Conservation (phyloP, 2,888 invertebrate species). For the Sinopyrophorus schimmeli region DNA sequence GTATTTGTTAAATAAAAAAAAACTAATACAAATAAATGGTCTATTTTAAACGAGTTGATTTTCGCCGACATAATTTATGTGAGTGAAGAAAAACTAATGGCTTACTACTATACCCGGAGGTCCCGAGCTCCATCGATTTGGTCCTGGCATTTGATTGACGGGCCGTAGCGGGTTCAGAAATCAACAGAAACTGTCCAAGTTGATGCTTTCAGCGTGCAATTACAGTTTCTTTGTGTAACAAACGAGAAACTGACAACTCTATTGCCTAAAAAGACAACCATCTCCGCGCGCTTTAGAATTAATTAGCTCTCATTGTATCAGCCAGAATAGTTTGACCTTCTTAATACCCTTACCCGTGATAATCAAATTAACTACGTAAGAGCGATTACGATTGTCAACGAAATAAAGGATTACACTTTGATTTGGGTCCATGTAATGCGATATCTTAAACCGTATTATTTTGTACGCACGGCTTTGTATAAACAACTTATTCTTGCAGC, state of each 20-base stretch:
- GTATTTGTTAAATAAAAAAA: too few species aligned
- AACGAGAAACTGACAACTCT: constrained; percentile 4
- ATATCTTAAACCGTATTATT: background rate
- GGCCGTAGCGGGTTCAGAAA: constrained; percentile 15
- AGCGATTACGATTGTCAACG: background rate
- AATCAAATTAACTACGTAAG: constrained; percentile 3
- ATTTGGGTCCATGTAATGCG: background rate
- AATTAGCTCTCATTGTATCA: background rate
- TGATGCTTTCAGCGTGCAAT: constrained; percentile 13
- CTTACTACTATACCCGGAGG: constrained; percentile 21
- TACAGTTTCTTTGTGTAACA: constrained; percentile 10
- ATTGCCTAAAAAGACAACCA: too few species aligned
- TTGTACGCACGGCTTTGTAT: too few species aligned
- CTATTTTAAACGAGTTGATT: too few species aligned
- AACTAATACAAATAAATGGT: too few species aligned
- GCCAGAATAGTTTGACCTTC: constrained; percentile 3
- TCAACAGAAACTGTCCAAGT: constrained; percentile 11
- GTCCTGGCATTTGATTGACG: constrained; percentile 19
- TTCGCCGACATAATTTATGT: constrained; percentile 22
- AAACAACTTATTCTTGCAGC: too few species aligned
- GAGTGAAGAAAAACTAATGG: constrained; percentile 18
- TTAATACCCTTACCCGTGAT: background rate
- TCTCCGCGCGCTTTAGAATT: background rate
- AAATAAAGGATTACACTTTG: background rate
- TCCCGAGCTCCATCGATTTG: constrained; percentile 23